Evolutionary conservation across 37 sponge, comb jelly and placozoan species (phyloP), one percentile per base, ranked within the genome.

Genomic region (Aphrocallistes beatrix): DNA sequence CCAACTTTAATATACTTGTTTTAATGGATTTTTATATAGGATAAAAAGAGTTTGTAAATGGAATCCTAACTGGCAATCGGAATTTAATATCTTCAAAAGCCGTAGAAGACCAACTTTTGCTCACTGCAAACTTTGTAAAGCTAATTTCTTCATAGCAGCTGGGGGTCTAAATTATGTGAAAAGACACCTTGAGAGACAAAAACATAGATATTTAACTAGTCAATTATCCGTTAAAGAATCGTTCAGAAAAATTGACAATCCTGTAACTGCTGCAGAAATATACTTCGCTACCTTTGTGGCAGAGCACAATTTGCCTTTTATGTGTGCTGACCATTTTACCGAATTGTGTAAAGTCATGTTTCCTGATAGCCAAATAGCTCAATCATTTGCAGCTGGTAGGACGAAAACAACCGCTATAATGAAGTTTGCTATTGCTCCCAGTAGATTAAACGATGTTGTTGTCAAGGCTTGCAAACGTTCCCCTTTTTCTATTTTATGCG

Each of bases 101-200:
- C 81, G 30, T 37, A 87, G 51, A 82, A 84, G 88, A 23, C 19
- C 84, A 17, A 25, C 51, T 39, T 83, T 25, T 36, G 88, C 51
- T 0, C 38, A 81, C 51, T 88, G 85, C 50, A 51, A 75, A 1
- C 3, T 85, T 82, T 88, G 86, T 75, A 0, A 0, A 1, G 28
- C 37, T 0, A 75, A 88, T 39, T 83, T 88, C 51, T 82, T 83
- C 0, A 38, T 88, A 1, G 83, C 83, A 39, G 38, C 83, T 82
- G 89, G 89, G 3, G 89, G 89, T n/a, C 37, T 85, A 1, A 51
- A 90, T 39, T 87, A 90, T 1, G 85, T 90, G 23, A 86, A 84
- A 60, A 49, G 87, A 19, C 90, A 89, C 38, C 25, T 86, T 36
- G 90, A 90, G 0, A 51, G 47, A 0, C 47, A 82, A 36, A 90